Evolutionary conservation across 1,140 invertebrate species (phyloP).

Genomic region (Panagrolaimus sp.): DNA sequence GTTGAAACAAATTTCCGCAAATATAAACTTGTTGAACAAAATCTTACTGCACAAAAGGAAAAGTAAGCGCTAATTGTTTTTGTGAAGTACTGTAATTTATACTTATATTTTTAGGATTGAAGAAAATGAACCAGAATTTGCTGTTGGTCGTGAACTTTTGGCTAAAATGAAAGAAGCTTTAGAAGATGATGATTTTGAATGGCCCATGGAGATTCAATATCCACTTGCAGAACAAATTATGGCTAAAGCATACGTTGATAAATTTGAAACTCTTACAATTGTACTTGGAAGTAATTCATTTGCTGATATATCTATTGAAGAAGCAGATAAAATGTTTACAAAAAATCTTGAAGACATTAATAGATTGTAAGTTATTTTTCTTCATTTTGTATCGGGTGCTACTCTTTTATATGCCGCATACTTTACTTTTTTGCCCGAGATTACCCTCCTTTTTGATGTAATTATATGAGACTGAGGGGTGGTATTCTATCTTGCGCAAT

Average conservation of each 20-base stretch:
- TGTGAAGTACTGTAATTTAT: slow-evolving; percentile 16
- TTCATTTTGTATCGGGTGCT: background rate
- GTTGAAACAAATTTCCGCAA: slow-evolving; percentile 86
- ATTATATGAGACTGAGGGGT: background rate
- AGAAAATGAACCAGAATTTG: slow-evolving; percentile 83
- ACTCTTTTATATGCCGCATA: background rate
- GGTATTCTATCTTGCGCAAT: background rate
- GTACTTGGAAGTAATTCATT: slow-evolving; percentile 21
- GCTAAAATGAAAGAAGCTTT: slow-evolving; percentile 26
- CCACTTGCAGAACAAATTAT: slow-evolving; percentile 22
- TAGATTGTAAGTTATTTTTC: slow-evolving; percentile 19
- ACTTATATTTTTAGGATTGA: slow-evolving; percentile 43
- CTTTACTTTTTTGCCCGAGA: background rate
- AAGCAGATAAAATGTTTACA: slow-evolving; percentile 20
- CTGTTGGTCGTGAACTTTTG: slow-evolving; percentile 54
- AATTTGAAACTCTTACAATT: slow-evolving; percentile 15
- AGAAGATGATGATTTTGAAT: slow-evolving; percentile 11
- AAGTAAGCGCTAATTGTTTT: slow-evolving; percentile 60
- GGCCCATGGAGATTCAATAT: slow-evolving; percentile 12
- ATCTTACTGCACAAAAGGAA: slow-evolving; percentile 73
- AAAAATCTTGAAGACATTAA: slow-evolving; percentile 18
- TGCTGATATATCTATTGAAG: slow-evolving; percentile 17
- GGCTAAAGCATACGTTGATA: slow-evolving; percentile 5
- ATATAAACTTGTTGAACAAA: slow-evolving; percentile 94
- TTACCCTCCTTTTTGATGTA: background rate